Percentiles rank a stretch among this genome's conserved stretches.
Conservation (phyloP, 1,140 invertebrate species). For the Amphibalanus amphitrite region DNA sequence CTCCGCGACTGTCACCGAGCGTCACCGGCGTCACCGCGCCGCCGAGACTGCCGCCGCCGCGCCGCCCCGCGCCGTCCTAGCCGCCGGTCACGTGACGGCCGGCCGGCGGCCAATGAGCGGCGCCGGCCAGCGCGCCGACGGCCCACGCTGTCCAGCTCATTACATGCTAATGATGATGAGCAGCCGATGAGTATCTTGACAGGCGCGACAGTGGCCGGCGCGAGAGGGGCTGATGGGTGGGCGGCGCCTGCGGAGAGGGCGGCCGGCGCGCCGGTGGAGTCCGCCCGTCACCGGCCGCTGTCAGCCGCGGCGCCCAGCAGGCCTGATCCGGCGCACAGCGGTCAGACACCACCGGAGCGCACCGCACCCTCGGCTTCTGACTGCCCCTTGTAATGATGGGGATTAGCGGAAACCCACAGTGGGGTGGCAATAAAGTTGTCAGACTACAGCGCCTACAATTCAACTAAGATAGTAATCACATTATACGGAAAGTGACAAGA, state of each 20-base stretch:
- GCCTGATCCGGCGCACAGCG: no score
- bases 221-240: background rate
- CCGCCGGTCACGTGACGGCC: background rate
- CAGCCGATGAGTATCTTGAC: background rate
- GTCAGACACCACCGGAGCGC: background rate
- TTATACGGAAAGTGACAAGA: no score
- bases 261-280: no score
- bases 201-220: background rate
- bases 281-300: no score
- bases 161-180: background rate
- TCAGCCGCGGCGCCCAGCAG: background rate
- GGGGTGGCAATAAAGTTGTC: no score
- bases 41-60: no score
- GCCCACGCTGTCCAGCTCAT: background rate
- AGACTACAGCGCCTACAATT: no score
- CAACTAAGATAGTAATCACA: no score
- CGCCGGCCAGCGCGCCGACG: no score
- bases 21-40: no score
- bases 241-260: no score
- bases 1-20: background rate
- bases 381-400: background rate
- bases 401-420: background rate
- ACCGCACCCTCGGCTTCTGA: background rate
- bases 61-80: no score
- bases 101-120: background rate